Percentiles rank a stretch among this genome's conserved stretches.
Evolutionary conservation across 1,140 invertebrate genomes (phyloP).

Genomic region (Stenopsyche tienmushanensis): DNA sequence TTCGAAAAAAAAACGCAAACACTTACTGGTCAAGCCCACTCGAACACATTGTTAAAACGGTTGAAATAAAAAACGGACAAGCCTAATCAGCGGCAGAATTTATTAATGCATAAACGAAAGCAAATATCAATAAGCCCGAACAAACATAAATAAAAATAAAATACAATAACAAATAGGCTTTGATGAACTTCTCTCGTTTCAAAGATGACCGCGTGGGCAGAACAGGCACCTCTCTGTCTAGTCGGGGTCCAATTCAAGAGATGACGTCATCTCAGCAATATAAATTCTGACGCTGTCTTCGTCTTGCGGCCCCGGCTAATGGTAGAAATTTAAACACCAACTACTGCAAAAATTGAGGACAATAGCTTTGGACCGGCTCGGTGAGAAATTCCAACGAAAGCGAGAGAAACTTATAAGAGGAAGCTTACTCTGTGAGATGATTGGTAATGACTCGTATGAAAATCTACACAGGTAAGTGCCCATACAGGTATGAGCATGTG

Average conservation of each 20-base stretch:
- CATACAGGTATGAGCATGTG: too few species aligned
- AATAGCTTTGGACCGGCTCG: background rate
- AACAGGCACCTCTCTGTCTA: constrained; percentile 36
- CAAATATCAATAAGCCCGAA: constrained; percentile 2
- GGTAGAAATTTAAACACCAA: constrained; percentile 19
- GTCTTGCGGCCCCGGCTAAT: too few species aligned
- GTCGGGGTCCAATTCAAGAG: constrained; percentile 26
- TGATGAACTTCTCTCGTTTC: background rate
- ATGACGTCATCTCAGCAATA: constrained; percentile 32
- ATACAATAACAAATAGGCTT: constrained; percentile 1
- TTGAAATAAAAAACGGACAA: background rate
- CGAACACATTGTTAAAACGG: background rate
- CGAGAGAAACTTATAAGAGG: constrained; percentile 1
- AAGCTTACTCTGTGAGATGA: background rate
- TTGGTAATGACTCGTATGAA: background rate
- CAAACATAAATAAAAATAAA: background rate
- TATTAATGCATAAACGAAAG: background rate
- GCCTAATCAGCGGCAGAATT: background rate
- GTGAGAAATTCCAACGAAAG: background rate
- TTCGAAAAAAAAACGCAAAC: too few species aligned
- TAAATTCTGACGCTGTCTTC: background rate
- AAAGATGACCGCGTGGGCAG: background rate
- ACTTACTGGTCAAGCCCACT: too few species aligned
- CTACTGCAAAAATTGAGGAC: background rate
- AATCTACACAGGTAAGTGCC: background rate